A percentile compares a stretch with the other conserved stretches of the same genome.
These are phyloP conservation scores for Eupsilia transversa DNA, from an alignment of 2,888 invertebrate genomes.

Conservation along the genomic window DNA sequence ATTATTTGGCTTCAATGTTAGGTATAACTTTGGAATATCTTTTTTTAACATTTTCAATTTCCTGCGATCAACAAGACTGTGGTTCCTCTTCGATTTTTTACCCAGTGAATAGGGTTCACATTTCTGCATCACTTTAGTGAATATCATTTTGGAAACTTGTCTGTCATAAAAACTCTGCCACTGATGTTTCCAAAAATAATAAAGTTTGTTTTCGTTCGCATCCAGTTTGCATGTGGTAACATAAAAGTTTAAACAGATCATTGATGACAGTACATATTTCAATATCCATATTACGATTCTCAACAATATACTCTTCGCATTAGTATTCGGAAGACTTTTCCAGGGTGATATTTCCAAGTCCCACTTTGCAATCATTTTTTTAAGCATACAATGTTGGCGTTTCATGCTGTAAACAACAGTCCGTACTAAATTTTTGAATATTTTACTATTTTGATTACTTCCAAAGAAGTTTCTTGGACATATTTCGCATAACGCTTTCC, in stretches of 20 bases:
- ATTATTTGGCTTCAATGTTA: slow-evolving; percentile 82
- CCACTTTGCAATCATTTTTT: slow-evolving; percentile 78
- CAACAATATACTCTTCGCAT: slow-evolving; percentile 68
- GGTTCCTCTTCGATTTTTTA: slow-evolving; percentile 74
- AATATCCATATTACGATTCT: slow-evolving; percentile 79
- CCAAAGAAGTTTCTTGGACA: slow-evolving; percentile 81
- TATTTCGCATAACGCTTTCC: slow-evolving; percentile 76
- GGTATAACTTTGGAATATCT: slow-evolving; percentile 82
- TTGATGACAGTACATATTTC: slow-evolving; percentile 80
- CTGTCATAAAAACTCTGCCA: slow-evolving; percentile 88
- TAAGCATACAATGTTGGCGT: slow-evolving; percentile 78
- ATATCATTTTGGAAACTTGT: slow-evolving; percentile 79
- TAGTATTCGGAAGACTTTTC: slow-evolving; percentile 66
- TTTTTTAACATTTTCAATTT: slow-evolving; percentile 75
- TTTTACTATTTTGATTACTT: slow-evolving; percentile 78
- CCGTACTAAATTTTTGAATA: slow-evolving; percentile 77
- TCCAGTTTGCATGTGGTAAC: slow-evolving; percentile 86
- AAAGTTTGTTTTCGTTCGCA: slow-evolving; percentile 84
- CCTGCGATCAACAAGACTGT: slow-evolving; percentile 69
- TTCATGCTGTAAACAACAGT: slow-evolving; percentile 82
- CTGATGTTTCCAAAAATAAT: slow-evolving; percentile 84
- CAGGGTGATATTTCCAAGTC: slow-evolving; percentile 75
- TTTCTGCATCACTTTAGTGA: slow-evolving; percentile 77
- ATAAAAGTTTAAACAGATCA: slow-evolving; percentile 85
- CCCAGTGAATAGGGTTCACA: slow-evolving; percentile 75